Percentiles rank a stretch among this genome's conserved stretches.
These are phyloP conservation scores for Plebejus anna DNA, from an alignment of 2,888 invertebrate genomes.

Conservation along the genomic window DNA sequence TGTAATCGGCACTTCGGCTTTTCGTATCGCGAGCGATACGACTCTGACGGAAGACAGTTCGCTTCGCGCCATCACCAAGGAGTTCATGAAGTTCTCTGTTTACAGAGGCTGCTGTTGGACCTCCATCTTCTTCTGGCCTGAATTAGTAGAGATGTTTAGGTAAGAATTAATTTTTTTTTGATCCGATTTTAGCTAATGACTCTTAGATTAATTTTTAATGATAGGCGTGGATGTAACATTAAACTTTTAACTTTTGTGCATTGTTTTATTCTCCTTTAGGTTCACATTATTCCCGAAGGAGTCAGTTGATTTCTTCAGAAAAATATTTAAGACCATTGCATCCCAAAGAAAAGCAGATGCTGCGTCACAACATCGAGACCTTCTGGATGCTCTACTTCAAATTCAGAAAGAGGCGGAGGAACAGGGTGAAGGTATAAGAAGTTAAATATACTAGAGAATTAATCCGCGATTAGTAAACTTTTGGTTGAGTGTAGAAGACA, in stretches of 20 bases:
- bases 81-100: slow-evolving; percentile 41
- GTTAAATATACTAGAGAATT: background rate
- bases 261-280: slow-evolving; percentile 41
- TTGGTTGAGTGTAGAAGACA: too few relatives aligned
- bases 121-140: slow-evolving; percentile 46
- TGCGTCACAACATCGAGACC: slow-evolving; percentile 44
- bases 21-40: slow-evolving; percentile 44
- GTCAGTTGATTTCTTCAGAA: slow-evolving; percentile 45
- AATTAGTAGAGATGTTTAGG: slow-evolving; percentile 44
- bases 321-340: slow-evolving; percentile 45
- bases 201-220: background rate
- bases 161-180: slow-evolving; percentile 29
- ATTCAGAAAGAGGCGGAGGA: slow-evolving; percentile 48
- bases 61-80: slow-evolving; percentile 42
- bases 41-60: slow-evolving; percentile 44
- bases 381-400: slow-evolving; percentile 54
- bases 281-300: slow-evolving; percentile 54
- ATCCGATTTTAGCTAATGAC: too few relatives aligned
- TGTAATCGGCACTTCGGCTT: slow-evolving; percentile 44
- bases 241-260: background rate
- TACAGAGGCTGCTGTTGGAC: slow-evolving; percentile 40
- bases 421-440: slow-evolving; percentile 45
- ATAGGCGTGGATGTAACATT: background rate
- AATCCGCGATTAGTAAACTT: too few relatives aligned
- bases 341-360: slow-evolving; percentile 44